Base-by-base conservation (phyloP, 2,797 vertebrate genomes). In the Lithobates pipiens region DNA sequence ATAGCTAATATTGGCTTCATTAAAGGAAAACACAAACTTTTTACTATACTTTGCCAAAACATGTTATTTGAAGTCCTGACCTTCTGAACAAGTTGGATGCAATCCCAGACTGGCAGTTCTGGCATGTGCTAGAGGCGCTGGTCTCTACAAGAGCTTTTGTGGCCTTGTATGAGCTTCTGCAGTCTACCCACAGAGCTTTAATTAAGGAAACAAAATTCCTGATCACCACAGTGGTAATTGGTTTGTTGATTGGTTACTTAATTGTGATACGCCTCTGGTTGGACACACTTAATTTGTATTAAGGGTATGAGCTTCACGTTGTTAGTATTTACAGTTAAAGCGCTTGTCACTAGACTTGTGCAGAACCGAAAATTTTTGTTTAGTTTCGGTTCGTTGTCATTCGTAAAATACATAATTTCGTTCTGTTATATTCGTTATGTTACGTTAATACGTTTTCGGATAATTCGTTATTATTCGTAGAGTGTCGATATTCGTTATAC, bases 1-100 rank as follows among this genome's bases (percentile, higher is more conserved):
- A 67, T 67, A 29, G 65, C 65, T 67, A 67, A 67, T 67, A 67
- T 25, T 67, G 65, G 65, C 27, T 67, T 67, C 27, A 67, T 67
- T 67, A 25, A 67, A 67, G 27, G 11, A 67, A 67, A 67, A 67
- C 10, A 13, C 65, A 67, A 67, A 67, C 65, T 29, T 67, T 67
- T 67, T 67, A 25, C 65, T 67, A 25, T 67, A 29, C 65, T 25
- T 25, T 67, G 54, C 65, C 65, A 61, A 61, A 67, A 27, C 21
- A 23, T 61, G 57, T 21, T 67, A 61, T 67, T 67, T 67, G 65
- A 67, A 67, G 27, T 25, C 4, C 11, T 29, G n/a, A 67, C 25
- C 65, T 67, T 13, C 25, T 29, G 65, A 67, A 29, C 2, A 67
- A 67, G 65, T 67, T 67, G 65, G 65, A 67, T 29, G 11, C 65